Conservation (phyloP, 2,797 vertebrate species). For the Crenichthys baileyi region DNA sequence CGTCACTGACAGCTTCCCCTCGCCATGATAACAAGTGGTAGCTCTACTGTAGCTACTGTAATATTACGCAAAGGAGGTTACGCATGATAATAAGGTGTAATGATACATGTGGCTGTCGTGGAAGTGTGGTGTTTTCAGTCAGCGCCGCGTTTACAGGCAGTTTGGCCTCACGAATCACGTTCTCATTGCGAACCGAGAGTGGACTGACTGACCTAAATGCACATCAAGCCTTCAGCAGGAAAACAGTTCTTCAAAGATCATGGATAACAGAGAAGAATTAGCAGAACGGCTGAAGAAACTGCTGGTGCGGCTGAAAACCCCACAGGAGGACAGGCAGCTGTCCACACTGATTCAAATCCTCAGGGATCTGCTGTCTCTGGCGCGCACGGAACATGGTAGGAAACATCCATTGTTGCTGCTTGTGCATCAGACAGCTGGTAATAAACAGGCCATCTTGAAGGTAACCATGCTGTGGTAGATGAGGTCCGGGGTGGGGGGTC, state of each 20-base stretch:
- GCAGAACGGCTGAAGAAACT: slow-evolving; percentile 87
- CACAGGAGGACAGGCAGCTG: slow-evolving; percentile 85
- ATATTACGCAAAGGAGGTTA: not conserved
- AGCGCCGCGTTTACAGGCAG: not conserved
- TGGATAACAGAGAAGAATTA: slow-evolving; percentile 78
- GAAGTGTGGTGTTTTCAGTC: not conserved
- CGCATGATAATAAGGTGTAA: not conserved
- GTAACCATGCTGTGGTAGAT: not conserved
- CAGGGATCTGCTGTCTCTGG: slow-evolving; percentile 87
- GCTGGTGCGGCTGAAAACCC: slow-evolving; percentile 85
- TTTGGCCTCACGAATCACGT: slow-evolving; percentile 2
- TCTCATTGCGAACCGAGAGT: not conserved
- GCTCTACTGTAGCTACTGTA: not conserved
- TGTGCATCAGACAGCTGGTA: slow-evolving; percentile 13
- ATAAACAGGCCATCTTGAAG: not conserved
- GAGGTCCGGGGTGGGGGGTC: too few species aligned
- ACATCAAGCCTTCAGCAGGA: slow-evolving; percentile 11
- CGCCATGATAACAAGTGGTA: not conserved
- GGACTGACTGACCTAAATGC: slow-evolving; percentile 38
- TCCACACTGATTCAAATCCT: slow-evolving; percentile 89
- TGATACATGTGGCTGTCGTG: not conserved
- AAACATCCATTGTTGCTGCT: not conserved
- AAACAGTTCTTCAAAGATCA: slow-evolving; percentile 45
- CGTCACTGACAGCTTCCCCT: slow-evolving; percentile 20
- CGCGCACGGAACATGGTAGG: slow-evolving; percentile 86